Percentiles rank a stretch among this genome's conserved stretches.
These are phyloP conservation scores for Brevimyrus niger DNA, from an alignment of 2,113 vertebrate genomes.

Conservation along the genomic window DNA sequence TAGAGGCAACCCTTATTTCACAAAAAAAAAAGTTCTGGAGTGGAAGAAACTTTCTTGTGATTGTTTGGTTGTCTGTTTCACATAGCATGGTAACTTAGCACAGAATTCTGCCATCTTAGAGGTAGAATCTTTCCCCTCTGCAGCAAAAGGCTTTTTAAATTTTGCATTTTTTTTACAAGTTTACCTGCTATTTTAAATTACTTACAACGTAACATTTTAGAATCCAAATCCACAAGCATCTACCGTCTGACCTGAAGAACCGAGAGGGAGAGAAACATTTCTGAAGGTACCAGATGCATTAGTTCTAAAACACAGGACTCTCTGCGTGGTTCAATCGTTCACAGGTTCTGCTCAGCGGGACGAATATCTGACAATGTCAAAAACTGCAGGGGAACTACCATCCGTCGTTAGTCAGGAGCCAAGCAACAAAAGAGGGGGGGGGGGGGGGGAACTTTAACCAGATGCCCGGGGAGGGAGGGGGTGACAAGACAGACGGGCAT, in stretches of 20 bases:
- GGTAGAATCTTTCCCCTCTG: neutral
- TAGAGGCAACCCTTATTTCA: neutral
- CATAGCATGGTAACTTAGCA: neutral
- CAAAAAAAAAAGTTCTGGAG: neutral
- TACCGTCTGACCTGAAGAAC: too few species aligned
- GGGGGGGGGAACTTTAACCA: slow-evolving; percentile 10
- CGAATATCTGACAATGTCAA: neutral
- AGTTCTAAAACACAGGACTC: neutral
- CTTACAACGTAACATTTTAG: neutral
- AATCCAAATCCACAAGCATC: neutral
- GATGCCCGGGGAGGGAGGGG: slow-evolving; percentile 18
- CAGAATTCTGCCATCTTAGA: neutral
- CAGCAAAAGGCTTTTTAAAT: neutral
- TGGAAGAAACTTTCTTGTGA: neutral
- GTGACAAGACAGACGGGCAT: neutral
- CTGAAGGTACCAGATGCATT: neutral
- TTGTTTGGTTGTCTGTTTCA: neutral
- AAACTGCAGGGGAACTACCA: neutral
- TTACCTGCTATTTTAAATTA: neutral
- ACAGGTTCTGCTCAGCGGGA: neutral
- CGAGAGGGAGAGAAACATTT: neutral
- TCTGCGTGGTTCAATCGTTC: neutral
- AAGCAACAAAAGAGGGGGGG: slow-evolving; percentile 16
- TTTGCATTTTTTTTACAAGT: neutral
- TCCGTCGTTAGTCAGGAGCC: slow-evolving; percentile 19